These are phyloP conservation scores for Trachops cirrhosus DNA, from an alignment of 2,797 vertebrate genomes.

Conservation along the genomic window DNA sequence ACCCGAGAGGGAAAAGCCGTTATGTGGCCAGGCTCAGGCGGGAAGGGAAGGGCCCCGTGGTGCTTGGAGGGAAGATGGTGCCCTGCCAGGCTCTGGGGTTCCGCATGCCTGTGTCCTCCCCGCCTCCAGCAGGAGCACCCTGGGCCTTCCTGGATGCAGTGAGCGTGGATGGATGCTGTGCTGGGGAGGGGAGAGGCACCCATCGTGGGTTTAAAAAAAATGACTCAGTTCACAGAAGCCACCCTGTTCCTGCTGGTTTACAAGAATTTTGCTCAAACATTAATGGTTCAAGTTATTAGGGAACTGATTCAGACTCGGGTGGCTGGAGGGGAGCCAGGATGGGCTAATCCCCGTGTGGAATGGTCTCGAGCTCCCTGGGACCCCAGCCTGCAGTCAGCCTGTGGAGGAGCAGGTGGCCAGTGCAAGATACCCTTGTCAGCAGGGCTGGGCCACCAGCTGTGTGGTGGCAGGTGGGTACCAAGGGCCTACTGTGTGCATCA, in stretches of 20 bases:
- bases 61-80: not conserved
- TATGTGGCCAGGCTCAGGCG: not conserved
- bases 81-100: not conserved
- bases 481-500: not conserved
- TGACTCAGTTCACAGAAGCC: not conserved
- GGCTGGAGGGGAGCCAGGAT: constrained; percentile 25
- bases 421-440: not conserved
- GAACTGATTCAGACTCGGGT: not conserved
- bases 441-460: not conserved
- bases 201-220: not conserved
- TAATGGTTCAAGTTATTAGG: constrained; percentile 57
- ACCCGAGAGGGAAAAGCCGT: not conserved
- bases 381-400: not conserved
- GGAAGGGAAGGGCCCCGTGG: not conserved
- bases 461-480: not conserved
- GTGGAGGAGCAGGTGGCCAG: not conserved
- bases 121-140: not conserved
- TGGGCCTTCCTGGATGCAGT: not conserved
- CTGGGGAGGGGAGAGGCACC: not conserved
- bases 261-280: constrained; percentile 47
- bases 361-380: not conserved
- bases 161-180: fast-evolving
- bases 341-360: not conserved
- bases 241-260: constrained; percentile 45
- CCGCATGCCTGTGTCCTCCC: not conserved